These are phyloP conservation scores for Bombylius discolor DNA, from an alignment of 2,888 invertebrate genomes.

Conservation along the genomic window DNA sequence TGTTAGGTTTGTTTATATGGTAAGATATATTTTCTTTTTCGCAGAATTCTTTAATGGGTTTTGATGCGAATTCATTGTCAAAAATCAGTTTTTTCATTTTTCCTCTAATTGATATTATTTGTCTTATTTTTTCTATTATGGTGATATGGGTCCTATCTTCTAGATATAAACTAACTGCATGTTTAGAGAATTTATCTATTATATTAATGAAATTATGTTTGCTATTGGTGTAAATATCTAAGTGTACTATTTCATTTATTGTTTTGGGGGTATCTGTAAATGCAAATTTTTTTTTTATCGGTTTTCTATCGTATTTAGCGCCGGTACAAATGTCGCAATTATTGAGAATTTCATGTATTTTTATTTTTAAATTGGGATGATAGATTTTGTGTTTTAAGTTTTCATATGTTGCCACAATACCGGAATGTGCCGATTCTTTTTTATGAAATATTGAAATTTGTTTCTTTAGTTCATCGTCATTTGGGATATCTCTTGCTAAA, in stretches of 20 bases:
- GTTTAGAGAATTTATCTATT: constrained; percentile 14
- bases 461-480: neutral
- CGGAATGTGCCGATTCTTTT: neutral
- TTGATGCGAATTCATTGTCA: constrained; percentile 4
- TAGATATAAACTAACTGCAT: constrained; percentile 5
- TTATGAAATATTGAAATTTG: constrained; percentile 1
- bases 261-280: no score
- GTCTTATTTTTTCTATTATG: constrained; percentile 5
- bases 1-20: constrained; percentile 6
- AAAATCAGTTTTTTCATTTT: constrained; percentile 2
- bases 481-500: neutral
- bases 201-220: no score
- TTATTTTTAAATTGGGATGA: neutral
- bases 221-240: no score
- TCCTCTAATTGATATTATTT: constrained; percentile 1
- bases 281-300: constrained; percentile 5
- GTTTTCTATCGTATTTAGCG: no score
- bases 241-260: no score
- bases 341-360: constrained; percentile 3
- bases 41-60: constrained; percentile 1
- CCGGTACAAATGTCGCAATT: constrained; percentile 6
- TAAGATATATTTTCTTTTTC: neutral
- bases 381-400: neutral
- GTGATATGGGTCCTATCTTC: constrained; percentile 8
- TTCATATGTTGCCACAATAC: neutral